Conservation (phyloP, 2,888 invertebrate genomes). For the Perithous albicinctus region DNA sequence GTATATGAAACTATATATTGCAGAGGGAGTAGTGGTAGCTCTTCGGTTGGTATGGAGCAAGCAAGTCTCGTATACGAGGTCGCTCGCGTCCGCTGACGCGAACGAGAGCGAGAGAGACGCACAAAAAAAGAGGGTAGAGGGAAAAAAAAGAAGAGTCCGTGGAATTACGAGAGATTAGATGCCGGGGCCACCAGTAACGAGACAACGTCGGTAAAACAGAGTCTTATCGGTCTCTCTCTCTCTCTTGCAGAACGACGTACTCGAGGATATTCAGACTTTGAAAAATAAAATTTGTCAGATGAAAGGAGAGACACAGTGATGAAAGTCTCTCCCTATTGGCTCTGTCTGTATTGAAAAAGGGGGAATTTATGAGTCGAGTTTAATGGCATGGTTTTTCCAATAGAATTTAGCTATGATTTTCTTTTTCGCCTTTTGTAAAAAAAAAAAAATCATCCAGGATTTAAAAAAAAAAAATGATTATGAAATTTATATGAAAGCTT, state of each 20-base stretch:
- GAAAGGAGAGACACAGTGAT: slow-evolving; percentile 27
- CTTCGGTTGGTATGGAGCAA: slow-evolving; percentile 57
- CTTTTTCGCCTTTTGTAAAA: no score
- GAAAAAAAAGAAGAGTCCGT: slow-evolving; percentile 60
- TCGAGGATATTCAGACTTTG: slow-evolving; percentile 6
- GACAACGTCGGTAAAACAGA: slow-evolving; percentile 79
- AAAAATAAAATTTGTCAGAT: slow-evolving; percentile 48
- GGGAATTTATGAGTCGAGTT: slow-evolving; percentile 19
- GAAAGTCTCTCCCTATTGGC: slow-evolving; percentile 21
- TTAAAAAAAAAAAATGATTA: no score
- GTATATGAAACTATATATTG: slow-evolving; percentile 67
- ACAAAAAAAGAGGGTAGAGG: slow-evolving; percentile 45
- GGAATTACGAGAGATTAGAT: slow-evolving; percentile 80
- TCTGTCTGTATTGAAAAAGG: background rate
- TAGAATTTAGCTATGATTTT: no score
- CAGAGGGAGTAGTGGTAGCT: slow-evolving; percentile 68
- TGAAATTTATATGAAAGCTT: no score
- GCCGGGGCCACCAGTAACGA: slow-evolving; percentile 76
- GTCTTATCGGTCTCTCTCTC: slow-evolving; percentile 52
- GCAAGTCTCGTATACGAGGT: slow-evolving; percentile 67
- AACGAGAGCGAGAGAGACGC: slow-evolving; percentile 63
- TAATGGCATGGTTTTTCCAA: background rate
- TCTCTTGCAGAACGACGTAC: background rate
- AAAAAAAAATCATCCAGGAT: no score
- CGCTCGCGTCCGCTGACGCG: slow-evolving; percentile 61